Evolutionary conservation across 2,888 invertebrate species (phyloP), one percentile per base, ranked within the genome.

Genomic region (Conistra vaccinii): DNA sequence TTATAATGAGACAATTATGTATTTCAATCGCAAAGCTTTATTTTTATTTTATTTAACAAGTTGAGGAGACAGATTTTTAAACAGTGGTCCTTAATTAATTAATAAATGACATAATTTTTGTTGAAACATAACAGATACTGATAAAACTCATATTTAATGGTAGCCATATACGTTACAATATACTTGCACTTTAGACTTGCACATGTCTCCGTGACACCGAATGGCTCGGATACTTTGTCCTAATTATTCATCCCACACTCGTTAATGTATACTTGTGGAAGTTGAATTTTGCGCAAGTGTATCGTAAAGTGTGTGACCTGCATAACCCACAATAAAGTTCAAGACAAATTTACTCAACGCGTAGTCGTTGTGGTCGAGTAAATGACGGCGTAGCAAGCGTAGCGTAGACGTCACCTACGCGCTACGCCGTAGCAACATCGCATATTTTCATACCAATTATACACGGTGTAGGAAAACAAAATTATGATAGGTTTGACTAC

Each of bases 401-500:
- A 77, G 45, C 66, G 45, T 48, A 55, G 35, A 55, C 2, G 12
- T 20, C 32, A 35, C 17, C 53, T 45, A 53, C 32, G 53, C 26
- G 58, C 73, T 60, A 76, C 73, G 60, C 20, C 60, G 77, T 77
- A 76, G 77, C 77, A 55, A 29, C 26, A 14, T 1, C 35, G 35
- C 17, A 42, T 20, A 29, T 72, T 29, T 32, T 3, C 26, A 17
- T 9, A 23, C 10, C 14, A 48, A 68, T 17, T 35, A 32, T 14
- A 45, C 23, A 45, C 4, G 63, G 42, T 29, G 45, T 63, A 20
- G 12, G 1, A 42, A 63, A 42, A 42, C 1, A 20, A 42, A 20
- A 29, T 29, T n/a, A 26, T 20, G 3, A 26, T 26, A 6, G 26
- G 26, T 62, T 39, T 39, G 39, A 62, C 20, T 26, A 20, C 5